phyloP scores from a whole-genome alignment of 2,888 invertebrate genomes.

The Microctonus brassicae region DNA sequence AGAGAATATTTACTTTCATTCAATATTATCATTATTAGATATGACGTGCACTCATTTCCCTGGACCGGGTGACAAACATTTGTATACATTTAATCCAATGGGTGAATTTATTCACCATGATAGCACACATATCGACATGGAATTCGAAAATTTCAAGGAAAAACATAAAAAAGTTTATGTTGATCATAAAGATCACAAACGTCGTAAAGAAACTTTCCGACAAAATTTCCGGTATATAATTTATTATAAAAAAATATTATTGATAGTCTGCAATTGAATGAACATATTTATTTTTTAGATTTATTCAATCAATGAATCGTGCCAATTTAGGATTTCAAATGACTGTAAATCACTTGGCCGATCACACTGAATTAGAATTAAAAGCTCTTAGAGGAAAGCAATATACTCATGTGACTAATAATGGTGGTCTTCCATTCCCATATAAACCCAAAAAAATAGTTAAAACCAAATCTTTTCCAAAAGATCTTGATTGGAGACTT shows the following conservation, averaged over 20 bases:
- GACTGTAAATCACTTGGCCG: slow-evolving; percentile 89
- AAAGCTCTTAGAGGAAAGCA: slow-evolving; percentile 80
- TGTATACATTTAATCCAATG: slow-evolving; percentile 93
- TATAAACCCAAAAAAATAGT: slow-evolving; percentile 72
- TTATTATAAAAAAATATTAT: background rate
- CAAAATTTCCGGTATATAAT: slow-evolving; percentile 83
- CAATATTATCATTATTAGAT: too few relatives aligned
- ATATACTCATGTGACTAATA: slow-evolving; percentile 75
- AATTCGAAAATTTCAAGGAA: slow-evolving; percentile 82
- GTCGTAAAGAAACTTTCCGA: slow-evolving; percentile 83
- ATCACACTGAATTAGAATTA: slow-evolving; percentile 83
- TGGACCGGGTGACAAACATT: slow-evolving; percentile 84
- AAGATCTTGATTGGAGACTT: slow-evolving; percentile 90
- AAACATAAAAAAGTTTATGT: slow-evolving; percentile 81
- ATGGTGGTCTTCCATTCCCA: slow-evolving; percentile 86
- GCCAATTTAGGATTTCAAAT: slow-evolving; percentile 80
- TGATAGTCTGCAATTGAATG: background rate
- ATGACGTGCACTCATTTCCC: slow-evolving; percentile 84
- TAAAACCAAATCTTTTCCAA: slow-evolving; percentile 76
- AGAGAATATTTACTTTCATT: slow-evolving; percentile 19
- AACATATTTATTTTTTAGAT: slow-evolving; percentile 69
- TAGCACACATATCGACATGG: slow-evolving; percentile 79
- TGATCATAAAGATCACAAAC: slow-evolving; percentile 76
- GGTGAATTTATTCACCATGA: slow-evolving; percentile 84
- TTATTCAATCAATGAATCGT: slow-evolving; percentile 85